A percentile compares a stretch with the other conserved stretches of the same genome.
phyloP scores from a whole-genome alignment of 1,140 invertebrate species.

The Neodiprion fabricii region DNA sequence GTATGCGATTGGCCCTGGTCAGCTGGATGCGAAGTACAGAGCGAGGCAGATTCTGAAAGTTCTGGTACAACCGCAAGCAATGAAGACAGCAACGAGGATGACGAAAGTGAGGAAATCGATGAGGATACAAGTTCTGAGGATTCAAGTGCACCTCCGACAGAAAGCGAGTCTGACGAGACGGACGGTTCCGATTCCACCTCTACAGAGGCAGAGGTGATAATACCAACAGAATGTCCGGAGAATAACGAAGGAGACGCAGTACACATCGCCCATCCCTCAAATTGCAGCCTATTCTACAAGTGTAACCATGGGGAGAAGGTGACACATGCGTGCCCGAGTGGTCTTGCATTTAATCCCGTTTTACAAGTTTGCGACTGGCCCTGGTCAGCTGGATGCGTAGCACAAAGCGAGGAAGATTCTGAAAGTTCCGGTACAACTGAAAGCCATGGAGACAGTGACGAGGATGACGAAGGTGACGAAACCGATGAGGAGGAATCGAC shows the following conservation, averaged over 20 bases:
- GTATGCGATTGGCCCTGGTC: conserved; percentile 45
- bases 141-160: background rate
- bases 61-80: background rate
- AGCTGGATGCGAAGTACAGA: background rate
- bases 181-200: background rate
- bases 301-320: conserved; percentile 41
- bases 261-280: conserved; percentile 24
- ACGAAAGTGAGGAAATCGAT: background rate
- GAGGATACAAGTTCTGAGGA: background rate
- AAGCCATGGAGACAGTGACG: conserved; percentile 21
- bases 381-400: conserved; percentile 25
- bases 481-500: background rate
- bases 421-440: background rate
- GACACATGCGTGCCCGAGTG: conserved; percentile 30
- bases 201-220: background rate
- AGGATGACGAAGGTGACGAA: conserved; percentile 7
- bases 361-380: conserved; percentile 39
- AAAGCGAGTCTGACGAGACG: background rate
- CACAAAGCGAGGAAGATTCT: background rate
- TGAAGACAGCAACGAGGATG: conserved; percentile 25
- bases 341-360: conserved; percentile 34
- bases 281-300: conserved; percentile 45
- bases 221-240: conserved; percentile 21
- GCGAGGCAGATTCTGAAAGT: background rate
- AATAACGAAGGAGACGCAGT: background rate